phyloP scores from a whole-genome alignment of 2,888 invertebrate genomes.

The Epiblema foenella region DNA sequence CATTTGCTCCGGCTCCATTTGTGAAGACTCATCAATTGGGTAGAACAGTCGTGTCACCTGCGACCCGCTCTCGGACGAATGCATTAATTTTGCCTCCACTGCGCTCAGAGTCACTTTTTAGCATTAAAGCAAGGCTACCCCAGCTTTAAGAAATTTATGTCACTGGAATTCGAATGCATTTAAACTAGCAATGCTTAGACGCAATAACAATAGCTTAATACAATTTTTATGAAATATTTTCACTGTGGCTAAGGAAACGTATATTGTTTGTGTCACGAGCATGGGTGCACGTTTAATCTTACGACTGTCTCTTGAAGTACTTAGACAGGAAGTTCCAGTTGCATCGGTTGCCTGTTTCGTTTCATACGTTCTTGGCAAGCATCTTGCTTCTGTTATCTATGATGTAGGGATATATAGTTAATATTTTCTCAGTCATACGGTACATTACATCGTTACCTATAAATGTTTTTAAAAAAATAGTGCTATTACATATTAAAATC shows the following conservation, averaged over 20 bases:
- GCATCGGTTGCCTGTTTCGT: constrained; percentile 35
- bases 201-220: constrained; percentile 10
- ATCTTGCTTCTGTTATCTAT: constrained; percentile 30
- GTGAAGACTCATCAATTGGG: constrained; percentile 37
- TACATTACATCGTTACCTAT: neutral
- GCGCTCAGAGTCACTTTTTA: constrained; percentile 60
- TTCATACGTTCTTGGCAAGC: constrained; percentile 42
- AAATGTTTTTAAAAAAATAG: neutral
- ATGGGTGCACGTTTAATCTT: constrained; percentile 37
- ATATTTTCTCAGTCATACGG: neutral
- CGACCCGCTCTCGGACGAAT: constrained; percentile 51
- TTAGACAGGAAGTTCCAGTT: constrained; percentile 40
- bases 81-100: constrained; percentile 57
- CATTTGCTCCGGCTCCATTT: constrained; percentile 32
- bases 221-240: constrained; percentile 20
- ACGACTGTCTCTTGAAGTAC: constrained; percentile 33
- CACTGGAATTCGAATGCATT: constrained; percentile 48
- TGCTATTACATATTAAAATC: neutral
- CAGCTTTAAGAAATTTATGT: constrained; percentile 57
- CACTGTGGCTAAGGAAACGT: neutral
- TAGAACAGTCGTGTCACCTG: constrained; percentile 48
- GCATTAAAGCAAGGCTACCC: constrained; percentile 54
- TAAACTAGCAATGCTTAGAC: constrained; percentile 14
- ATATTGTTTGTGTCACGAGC: constrained; percentile 35
- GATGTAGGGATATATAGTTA: constrained; percentile 1